phyloP scores from a whole-genome alignment of 2,797 vertebrate species.

The Xerus rutilus region DNA sequence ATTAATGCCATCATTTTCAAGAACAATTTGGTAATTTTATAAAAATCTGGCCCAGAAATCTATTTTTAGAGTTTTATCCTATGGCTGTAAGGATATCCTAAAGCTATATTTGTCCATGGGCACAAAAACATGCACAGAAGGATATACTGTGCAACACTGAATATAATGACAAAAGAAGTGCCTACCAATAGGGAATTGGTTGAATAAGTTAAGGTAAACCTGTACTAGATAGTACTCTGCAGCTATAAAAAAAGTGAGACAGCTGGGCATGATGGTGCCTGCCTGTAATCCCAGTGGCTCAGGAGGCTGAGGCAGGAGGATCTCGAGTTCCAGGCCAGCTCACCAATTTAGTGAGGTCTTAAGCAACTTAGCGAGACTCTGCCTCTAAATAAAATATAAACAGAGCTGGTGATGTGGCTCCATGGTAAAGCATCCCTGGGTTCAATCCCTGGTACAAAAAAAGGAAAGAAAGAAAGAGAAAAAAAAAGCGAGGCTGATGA shows the following conservation, averaged over 20 bases:
- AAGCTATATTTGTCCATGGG: background rate
- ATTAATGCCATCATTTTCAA: background rate
- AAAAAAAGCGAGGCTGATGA: background rate
- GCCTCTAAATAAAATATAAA: too few relatives aligned
- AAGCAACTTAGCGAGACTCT: too few relatives aligned
- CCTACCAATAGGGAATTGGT: background rate
- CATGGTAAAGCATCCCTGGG: too few relatives aligned
- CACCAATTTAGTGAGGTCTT: too few relatives aligned
- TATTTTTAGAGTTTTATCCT: background rate
- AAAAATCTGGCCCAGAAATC: constrained; percentile 27
- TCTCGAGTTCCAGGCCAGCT: too few relatives aligned
- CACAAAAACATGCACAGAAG: background rate
- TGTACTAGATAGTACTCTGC: background rate
- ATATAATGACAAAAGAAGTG: background rate
- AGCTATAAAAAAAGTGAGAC: background rate
- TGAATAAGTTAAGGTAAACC: background rate
- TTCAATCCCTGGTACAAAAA: too few relatives aligned
- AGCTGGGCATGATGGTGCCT: too few relatives aligned
- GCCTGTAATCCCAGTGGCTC: too few relatives aligned
- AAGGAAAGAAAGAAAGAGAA: background rate
- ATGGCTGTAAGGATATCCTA: background rate
- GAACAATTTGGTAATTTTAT: background rate
- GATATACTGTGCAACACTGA: background rate
- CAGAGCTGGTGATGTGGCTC: too few relatives aligned
- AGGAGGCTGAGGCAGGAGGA: too few relatives aligned